Base-by-base conservation (phyloP, 2,888 invertebrate species). In the Steinernema scapterisci region DNA sequence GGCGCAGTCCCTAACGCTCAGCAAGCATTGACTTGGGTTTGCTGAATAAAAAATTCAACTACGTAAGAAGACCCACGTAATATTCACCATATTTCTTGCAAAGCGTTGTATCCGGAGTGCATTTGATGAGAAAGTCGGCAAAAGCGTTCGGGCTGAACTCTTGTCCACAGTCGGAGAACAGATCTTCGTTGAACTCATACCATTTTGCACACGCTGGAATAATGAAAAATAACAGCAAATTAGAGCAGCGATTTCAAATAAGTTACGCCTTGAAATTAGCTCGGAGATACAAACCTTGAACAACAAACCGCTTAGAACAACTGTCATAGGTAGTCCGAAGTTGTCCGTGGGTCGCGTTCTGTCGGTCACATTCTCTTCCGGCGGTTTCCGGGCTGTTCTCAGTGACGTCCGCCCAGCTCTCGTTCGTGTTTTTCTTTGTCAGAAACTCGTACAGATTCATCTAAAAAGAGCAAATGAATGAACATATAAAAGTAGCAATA, bases 401-500 rank as follows among this genome's bases (percentile, higher is more conserved):
- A 38, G 63, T 25, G 16, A 63, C n/a, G 6, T 13, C 25, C 9
- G 38, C 38, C 63, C 63, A 63, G 31, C 63, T 63, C 6, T 63
- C 16, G 38, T 63, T 63, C 1, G 63, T 63, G 38, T 27, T 63
- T 31, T 63, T 63, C 31, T 63, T 23, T 25, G 63, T 70, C 13
- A 27, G 19, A 63, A 76, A 51, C 7, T 71, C 46, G 0, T 19
- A 48, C 1, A 74, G n/a, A 25, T 13, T n/a, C 76, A 76, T 13
- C 23, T 23, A 21, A 13, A 54, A 72, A 48, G 7, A 48, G n/a
- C n/a, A n/a, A n/a, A n/a, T n/a, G n/a, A n/a, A n/a, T n/a, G n/a
- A n/a, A n/a, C n/a, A n/a, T n/a, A n/a, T n/a, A n/a, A n/a, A n/a
- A n/a, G n/a, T n/a, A n/a, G n/a, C n/a, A n/a, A n/a, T n/a, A n/a